Percentiles rank a stretch among this genome's conserved stretches.
Evolutionary conservation across 2,113 vertebrate genomes (phyloP).

Genomic region (Siniperca knerii): DNA sequence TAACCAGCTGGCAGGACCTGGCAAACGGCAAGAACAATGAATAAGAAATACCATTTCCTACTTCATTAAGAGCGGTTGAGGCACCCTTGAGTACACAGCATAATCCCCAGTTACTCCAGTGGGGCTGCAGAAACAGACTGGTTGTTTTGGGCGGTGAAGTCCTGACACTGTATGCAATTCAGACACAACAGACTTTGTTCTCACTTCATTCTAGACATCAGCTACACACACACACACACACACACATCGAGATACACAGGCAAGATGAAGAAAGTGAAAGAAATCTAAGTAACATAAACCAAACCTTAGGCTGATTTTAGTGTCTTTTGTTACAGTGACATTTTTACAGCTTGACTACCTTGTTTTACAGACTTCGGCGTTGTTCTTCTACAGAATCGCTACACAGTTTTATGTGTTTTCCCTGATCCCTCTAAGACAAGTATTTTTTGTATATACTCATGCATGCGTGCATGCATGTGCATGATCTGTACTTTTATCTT

Average conservation of each 20-base stretch:
- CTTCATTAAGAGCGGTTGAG: conserved; percentile 39
- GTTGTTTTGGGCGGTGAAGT: not conserved
- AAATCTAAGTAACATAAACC: not conserved
- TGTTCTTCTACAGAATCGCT: not conserved
- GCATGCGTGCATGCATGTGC: not conserved
- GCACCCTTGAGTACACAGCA: conserved; percentile 4
- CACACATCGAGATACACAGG: not conserved
- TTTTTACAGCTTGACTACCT: conserved; percentile 2
- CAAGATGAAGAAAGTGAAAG: not conserved
- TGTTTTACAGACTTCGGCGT: not conserved
- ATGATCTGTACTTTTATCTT: not conserved
- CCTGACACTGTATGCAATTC: conserved; percentile 28
- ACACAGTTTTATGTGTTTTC: not conserved
- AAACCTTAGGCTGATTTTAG: not conserved
- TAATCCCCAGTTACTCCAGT: conserved; percentile 14
- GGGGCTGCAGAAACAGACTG: not conserved
- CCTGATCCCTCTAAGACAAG: not conserved
- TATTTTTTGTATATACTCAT: not conserved
- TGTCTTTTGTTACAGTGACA: not conserved
- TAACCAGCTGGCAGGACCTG: not conserved
- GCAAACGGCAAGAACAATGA: conserved; percentile 22
- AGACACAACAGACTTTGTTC: conserved; percentile 18
- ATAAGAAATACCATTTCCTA: conserved; percentile 6
- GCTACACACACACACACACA: conserved; percentile 17
- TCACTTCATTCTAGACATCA: conserved; percentile 19